These are phyloP conservation scores for Mythimna impura DNA, from an alignment of 2,888 invertebrate genomes.

Conservation along the genomic window DNA sequence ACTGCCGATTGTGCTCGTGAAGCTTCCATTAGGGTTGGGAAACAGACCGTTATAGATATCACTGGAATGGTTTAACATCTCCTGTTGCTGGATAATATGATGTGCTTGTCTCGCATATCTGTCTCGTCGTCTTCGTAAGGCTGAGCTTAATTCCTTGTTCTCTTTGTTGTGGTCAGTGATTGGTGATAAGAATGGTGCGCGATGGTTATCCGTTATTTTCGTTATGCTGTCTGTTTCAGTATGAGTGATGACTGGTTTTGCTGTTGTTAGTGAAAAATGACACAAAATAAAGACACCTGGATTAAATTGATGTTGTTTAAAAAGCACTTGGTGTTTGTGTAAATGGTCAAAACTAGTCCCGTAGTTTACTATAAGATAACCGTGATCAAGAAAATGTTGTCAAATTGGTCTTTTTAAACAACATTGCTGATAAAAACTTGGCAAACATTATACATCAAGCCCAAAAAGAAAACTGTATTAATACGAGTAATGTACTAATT, in stretches of 20 bases:
- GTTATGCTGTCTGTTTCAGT: slow-evolving; percentile 75
- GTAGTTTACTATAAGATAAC: background rate
- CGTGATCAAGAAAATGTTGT: background rate
- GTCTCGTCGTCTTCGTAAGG: slow-evolving; percentile 94
- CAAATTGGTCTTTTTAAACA: slow-evolving; percentile 36
- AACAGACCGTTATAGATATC: slow-evolving; percentile 76
- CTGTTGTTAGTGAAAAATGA: slow-evolving; percentile 83
- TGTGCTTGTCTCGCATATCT: slow-evolving; percentile 96
- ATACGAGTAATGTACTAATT: slow-evolving; percentile 12
- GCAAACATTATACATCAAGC: slow-evolving; percentile 37
- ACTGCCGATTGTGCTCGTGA: slow-evolving; percentile 45
- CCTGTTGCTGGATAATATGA: slow-evolving; percentile 95
- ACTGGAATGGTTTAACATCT: slow-evolving; percentile 85
- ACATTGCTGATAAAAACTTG: slow-evolving; percentile 21
- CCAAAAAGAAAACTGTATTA: slow-evolving; percentile 21
- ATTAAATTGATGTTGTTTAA: slow-evolving; percentile 54
- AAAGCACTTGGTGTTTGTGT: slow-evolving; percentile 11
- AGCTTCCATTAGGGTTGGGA: slow-evolving; percentile 57
- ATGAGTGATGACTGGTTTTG: slow-evolving; percentile 74
- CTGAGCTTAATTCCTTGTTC: slow-evolving; percentile 94
- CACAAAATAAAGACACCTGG: slow-evolving; percentile 68
- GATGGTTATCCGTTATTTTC: slow-evolving; percentile 70
- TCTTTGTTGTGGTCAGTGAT: slow-evolving; percentile 81
- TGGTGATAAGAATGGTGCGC: slow-evolving; percentile 74
- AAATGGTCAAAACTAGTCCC: background rate